phyloP scores from a whole-genome alignment of 2,888 invertebrate genomes.

The Lampropteryx suffumata region DNA sequence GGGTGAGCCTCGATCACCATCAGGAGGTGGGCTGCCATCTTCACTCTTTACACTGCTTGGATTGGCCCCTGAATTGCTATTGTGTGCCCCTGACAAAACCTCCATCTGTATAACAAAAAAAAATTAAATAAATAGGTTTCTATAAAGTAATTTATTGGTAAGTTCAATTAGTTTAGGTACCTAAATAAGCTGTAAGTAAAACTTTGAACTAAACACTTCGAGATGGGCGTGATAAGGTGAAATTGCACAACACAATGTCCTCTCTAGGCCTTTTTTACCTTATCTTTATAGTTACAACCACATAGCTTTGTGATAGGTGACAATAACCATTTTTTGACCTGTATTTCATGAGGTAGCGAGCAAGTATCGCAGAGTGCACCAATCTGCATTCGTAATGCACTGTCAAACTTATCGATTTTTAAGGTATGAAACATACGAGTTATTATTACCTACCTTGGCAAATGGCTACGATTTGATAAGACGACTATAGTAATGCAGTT shows the following conservation, averaged over 20 bases:
- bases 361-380: slow-evolving; percentile 1
- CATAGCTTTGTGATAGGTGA: neutral
- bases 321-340: too few relatives aligned
- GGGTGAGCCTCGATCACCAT: slow-evolving; percentile 82
- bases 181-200: too few relatives aligned
- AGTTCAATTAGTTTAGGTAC: too few relatives aligned
- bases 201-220: too few relatives aligned
- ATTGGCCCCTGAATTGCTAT: slow-evolving; percentile 64
- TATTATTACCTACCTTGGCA: slow-evolving; percentile 2
- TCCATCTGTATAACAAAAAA: slow-evolving; percentile 64
- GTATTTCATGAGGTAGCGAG: neutral
- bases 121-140: too few relatives aligned
- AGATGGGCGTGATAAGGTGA: neutral
- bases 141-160: too few relatives aligned
- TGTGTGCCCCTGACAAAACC: slow-evolving; percentile 53
- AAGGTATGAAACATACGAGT: neutral
- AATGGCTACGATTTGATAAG: slow-evolving; percentile 8
- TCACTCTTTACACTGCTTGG: slow-evolving; percentile 76
- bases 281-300: neutral
- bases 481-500: too few relatives aligned
- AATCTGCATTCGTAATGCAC: slow-evolving; percentile 10
- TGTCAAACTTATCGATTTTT: slow-evolving; percentile 15
- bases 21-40: slow-evolving; percentile 70
- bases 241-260: neutral
- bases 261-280: neutral